Base-by-base conservation (phyloP, 1,140 invertebrate species). In the Zaprionus ornatus region DNA sequence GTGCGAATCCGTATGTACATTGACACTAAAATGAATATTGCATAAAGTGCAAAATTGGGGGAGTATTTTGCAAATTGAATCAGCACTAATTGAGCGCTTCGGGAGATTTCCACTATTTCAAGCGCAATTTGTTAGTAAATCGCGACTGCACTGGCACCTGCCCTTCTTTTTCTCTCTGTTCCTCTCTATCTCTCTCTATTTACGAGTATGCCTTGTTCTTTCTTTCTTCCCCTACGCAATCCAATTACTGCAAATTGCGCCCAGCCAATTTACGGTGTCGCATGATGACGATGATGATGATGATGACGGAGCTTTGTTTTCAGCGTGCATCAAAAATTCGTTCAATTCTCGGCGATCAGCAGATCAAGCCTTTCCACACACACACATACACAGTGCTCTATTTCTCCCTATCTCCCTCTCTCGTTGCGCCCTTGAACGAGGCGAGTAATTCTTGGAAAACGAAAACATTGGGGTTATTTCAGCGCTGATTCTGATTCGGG, bases 51-150 rank as follows among this genome's bases (percentile, higher is more conserved):
- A 32, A 68, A 74, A 74, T 74, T 69, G 65, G 57, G 57, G 54
- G 29, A 69, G 57, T 74, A 63, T 55, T 79, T 80, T 55, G 85
- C 81, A 88, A 88, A 88, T 88, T 88, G 80, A 88, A 88, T 88
- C 84, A 88, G 88, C 74, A 78, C 68, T 85, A 88, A 87, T 88
- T 87, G 77, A 42, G 9, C 4, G 57, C 3, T 12, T 27, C 40
- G 27, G 21, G 63, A 61, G 45, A 50, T 50, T 50, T 50, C 19
- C 45, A 21, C 45, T 13, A 65, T 65, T 55, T 55, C 52, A 21
- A 21, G 17, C 48, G 32, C 35, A 40, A 45, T 45, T 45, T 45
- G 40, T 17, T 45, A 5, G 40, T 17, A n/a, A 45, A 17, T 45
- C 40, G 19, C 45, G 10, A 19, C 10, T 21, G 45, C 45, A 45